Evolutionary conservation across 2,797 vertebrate species (phyloP).

Genomic region (Sciaenops ocellatus): DNA sequence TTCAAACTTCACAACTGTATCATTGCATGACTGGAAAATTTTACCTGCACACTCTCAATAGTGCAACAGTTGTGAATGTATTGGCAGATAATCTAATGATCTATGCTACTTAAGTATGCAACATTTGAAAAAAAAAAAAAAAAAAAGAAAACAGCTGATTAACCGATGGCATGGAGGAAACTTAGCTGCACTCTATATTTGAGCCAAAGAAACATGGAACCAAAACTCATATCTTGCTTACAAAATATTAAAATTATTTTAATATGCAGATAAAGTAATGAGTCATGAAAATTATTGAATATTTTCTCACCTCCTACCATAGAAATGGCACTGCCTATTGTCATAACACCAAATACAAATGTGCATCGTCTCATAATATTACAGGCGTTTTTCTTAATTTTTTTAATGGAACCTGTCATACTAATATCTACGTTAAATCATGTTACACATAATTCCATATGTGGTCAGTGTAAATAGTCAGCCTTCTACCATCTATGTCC

Average conservation of each 20-base stretch:
- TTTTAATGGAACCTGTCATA: conserved; percentile 6
- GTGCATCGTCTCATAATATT: neutral
- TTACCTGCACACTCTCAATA: neutral
- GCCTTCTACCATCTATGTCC: conserved; percentile 2
- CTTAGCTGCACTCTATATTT: neutral
- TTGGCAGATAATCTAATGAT: neutral
- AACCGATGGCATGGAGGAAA: neutral
- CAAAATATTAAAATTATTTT: neutral
- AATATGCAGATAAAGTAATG: neutral
- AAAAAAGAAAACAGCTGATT: neutral
- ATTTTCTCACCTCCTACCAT: neutral
- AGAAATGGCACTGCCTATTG: conserved; percentile 8
- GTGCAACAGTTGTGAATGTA: neutral
- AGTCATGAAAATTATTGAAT: neutral
- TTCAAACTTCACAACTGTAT: conserved; percentile 15
- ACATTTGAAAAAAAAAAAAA: neutral
- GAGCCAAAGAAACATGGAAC: neutral
- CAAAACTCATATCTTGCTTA: neutral
- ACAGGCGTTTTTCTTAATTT: neutral
- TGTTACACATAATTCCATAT: conserved; percentile 3
- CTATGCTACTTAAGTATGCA: neutral
- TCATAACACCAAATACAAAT: conserved; percentile 15
- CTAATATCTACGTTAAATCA: neutral
- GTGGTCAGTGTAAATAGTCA: conserved; percentile 9
- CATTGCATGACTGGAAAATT: neutral